phyloP scores from a whole-genome alignment of 2,888 invertebrate species.

The Scaptomyza reducta region DNA sequence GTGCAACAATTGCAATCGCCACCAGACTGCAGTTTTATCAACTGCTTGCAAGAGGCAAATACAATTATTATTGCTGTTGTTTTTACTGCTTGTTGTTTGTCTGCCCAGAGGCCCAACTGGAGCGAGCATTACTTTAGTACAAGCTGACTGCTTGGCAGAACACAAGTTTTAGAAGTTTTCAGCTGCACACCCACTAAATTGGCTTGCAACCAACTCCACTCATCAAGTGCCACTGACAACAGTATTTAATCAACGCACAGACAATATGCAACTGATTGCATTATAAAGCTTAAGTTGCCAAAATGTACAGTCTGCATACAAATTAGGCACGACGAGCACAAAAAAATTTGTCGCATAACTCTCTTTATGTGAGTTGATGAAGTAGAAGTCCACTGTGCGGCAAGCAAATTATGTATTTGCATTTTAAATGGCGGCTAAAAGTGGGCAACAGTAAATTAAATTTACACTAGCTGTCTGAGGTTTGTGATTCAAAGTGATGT shows the following conservation, averaged over 20 bases:
- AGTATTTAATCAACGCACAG: slow-evolving; percentile 67
- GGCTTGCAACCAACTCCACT: slow-evolving; percentile 13
- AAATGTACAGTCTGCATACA: slow-evolving; percentile 53
- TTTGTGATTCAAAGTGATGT: slow-evolving; percentile 14
- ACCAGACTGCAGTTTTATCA: slow-evolving; percentile 60
- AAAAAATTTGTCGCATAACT: slow-evolving; percentile 44
- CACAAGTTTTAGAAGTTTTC: slow-evolving; percentile 21
- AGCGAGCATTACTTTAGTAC: slow-evolving; percentile 19
- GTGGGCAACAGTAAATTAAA: slow-evolving; percentile 47
- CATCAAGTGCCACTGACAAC: slow-evolving; percentile 35
- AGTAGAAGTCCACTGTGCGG: slow-evolving; percentile 30
- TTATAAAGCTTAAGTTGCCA: slow-evolving; percentile 13
- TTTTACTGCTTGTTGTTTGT: slow-evolving; percentile 6
- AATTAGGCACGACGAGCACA: slow-evolving; percentile 33
- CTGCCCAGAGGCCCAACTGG: slow-evolving; percentile 49
- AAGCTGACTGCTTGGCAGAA: neutral
- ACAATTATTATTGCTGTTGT: slow-evolving; percentile 1
- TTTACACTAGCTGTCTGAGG: slow-evolving; percentile 7
- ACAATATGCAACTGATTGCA: slow-evolving; percentile 64
- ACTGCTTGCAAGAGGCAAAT: slow-evolving; percentile 45
- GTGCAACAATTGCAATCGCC: slow-evolving; percentile 32
- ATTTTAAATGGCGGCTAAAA: slow-evolving; percentile 60
- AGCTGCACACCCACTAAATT: slow-evolving; percentile 22
- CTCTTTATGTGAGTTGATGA: slow-evolving; percentile 59
- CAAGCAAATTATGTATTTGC: slow-evolving; percentile 51